Percentiles rank a stretch among this genome's conserved stretches.
phyloP scores from a whole-genome alignment of 1,140 invertebrate genomes.

The Hypsibius dujardini region DNA sequence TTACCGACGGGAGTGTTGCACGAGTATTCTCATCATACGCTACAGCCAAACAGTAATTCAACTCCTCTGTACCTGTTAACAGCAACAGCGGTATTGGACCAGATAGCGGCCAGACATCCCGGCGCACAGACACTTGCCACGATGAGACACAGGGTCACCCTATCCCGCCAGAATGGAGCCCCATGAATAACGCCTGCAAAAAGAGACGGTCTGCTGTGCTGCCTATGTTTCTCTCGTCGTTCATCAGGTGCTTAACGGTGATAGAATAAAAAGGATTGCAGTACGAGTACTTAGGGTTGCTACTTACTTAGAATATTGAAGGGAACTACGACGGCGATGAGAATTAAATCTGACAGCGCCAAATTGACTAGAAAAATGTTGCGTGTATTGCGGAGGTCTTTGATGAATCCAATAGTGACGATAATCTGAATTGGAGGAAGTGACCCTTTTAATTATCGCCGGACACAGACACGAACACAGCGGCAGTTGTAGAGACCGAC shows the following conservation, averaged over 20 bases:
- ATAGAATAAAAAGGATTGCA: too few species aligned
- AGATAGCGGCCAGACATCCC: background rate
- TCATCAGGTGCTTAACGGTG: too few species aligned
- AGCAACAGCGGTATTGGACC: background rate
- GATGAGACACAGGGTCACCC: background rate
- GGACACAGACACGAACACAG: too few species aligned
- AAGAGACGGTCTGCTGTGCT: too few species aligned
- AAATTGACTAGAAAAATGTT: slow-evolving; percentile 39
- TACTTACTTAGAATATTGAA: slow-evolving; percentile 28
- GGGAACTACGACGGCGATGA: slow-evolving; percentile 45
- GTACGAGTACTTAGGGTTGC: too few species aligned
- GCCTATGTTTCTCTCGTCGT: too few species aligned
- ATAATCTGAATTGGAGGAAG: background rate
- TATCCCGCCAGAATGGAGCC: background rate
- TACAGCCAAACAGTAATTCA: too few species aligned
- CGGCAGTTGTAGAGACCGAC: too few species aligned
- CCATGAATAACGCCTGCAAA: slow-evolving; percentile 7
- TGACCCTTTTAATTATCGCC: background rate
- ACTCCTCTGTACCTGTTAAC: slow-evolving; percentile 9
- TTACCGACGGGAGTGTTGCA: too few species aligned
- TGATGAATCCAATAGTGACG: background rate
- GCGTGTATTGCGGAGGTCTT: background rate
- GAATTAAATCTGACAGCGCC: slow-evolving; percentile 42
- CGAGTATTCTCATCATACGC: too few species aligned
- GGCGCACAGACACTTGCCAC: slow-evolving; percentile 11